Evolutionary conservation across 2,888 invertebrate genomes (phyloP), one percentile per base, ranked within the genome.

Genomic region (Melipona beecheii): DNA sequence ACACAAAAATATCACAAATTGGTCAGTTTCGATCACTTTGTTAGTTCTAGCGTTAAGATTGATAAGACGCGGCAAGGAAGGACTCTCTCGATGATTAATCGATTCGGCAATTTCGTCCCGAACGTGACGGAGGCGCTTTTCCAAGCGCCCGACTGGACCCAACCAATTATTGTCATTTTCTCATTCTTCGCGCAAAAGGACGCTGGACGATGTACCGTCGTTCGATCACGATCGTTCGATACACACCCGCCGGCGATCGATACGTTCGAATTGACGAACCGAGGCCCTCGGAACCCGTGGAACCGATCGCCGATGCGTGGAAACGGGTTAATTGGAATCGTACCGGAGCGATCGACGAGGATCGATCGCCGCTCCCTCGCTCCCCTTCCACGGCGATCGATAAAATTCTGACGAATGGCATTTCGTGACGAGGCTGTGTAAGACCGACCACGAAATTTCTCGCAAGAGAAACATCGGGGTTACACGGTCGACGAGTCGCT

Each of bases 271-370:
- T 81, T 83, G 78, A 81, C 75, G 56, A 43, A 43, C 19, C 52
- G 65, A 74, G 84, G 83, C 79, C 88, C 84, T 62, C 70, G 89
- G 75, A 83, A 87, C 89, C 81, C 89, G 83, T 89, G 89, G 75
- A 85, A 88, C 89, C 90, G 91, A 90, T 90, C 92, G 87, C 43
- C 84, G 90, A 88, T 89, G 84, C 90, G 90, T 90, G 90, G 90
- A 90, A 92, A 88, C 87, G 84, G 89, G 89, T 90, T 92, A 91
- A 92, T 92, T 92, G 92, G 90, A 91, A 90, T 88, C 80, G 87
- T 85, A 89, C 84, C 83, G 78, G 79, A 81, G 58, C 77, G 79
- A 75, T 81, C 85, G 83, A 81, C 77, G 78, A 64, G 83, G 78
- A 89, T 86, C 87, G 90, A 89, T 88, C 85, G 56, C 62, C 71